Evolutionary conservation across 2,113 vertebrate genomes (phyloP).

Genomic region (Eira barbara): DNA sequence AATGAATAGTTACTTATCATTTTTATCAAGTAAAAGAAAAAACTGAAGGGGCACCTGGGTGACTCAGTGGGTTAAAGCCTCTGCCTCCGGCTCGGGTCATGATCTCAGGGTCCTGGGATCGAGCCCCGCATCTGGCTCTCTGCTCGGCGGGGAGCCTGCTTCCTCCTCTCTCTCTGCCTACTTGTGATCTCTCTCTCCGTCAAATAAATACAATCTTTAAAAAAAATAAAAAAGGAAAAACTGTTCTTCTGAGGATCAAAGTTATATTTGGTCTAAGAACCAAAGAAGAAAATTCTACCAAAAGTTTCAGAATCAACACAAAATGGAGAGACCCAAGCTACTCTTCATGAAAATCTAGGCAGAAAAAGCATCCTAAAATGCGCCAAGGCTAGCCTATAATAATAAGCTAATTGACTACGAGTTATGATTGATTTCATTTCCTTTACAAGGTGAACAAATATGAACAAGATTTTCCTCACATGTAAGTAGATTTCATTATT

Average conservation of each 20-base stretch:
- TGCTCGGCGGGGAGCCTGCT: too few species aligned
- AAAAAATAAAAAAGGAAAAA: neutral
- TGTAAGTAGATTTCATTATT: neutral
- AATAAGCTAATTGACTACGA: neutral
- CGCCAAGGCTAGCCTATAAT: neutral
- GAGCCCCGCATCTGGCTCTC: too few species aligned
- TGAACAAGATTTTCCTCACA: neutral
- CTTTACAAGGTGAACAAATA: neutral
- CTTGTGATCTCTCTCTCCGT: too few species aligned
- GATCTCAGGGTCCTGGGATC: too few species aligned
- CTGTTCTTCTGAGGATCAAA: neutral
- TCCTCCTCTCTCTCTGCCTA: too few species aligned
- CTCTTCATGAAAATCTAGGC: neutral
- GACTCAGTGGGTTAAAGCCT: too few species aligned
- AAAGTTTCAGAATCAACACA: neutral
- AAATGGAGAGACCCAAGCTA: neutral
- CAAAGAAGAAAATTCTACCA: neutral
- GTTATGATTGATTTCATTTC: neutral
- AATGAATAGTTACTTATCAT: neutral
- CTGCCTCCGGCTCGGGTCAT: too few species aligned
- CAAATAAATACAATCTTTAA: too few species aligned
- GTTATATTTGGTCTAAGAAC: neutral
- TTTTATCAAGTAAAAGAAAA: neutral
- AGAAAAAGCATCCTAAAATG: neutral
- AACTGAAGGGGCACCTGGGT: neutral